These are phyloP conservation scores for Orussus abietinus DNA, from an alignment of 1,140 invertebrate species.

Conservation along the genomic window DNA sequence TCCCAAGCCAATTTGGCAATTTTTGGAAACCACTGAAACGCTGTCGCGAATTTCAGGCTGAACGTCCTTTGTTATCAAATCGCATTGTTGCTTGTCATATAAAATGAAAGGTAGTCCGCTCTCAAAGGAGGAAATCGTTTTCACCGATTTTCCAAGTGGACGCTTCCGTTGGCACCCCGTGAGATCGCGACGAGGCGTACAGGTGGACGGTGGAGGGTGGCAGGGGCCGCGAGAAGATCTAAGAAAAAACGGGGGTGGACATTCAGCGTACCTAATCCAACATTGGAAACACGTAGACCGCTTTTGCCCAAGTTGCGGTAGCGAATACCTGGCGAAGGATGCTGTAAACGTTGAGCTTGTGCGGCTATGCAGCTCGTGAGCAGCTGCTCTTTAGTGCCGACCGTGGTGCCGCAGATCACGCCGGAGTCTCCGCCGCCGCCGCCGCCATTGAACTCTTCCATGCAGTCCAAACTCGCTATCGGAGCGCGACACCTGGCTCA, in stretches of 20 bases:
- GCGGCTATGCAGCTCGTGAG: constrained; percentile 47
- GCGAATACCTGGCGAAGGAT: constrained; percentile 69
- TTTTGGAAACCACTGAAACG: not conserved
- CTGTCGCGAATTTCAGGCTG: not conserved
- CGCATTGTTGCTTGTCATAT: too few relatives aligned
- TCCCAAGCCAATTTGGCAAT: not conserved
- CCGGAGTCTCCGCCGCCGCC: constrained; percentile 48
- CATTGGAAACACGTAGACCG: constrained; percentile 85
- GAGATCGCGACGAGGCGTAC: too few relatives aligned
- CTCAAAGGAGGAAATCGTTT: too few relatives aligned
- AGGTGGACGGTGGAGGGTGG: too few relatives aligned
- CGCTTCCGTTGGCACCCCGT: too few relatives aligned
- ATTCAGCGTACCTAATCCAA: constrained; percentile 71
- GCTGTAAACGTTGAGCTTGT: constrained; percentile 52
- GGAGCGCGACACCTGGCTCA: constrained; percentile 77
- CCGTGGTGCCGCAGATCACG: constrained; percentile 43
- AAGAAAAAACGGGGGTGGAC: constrained; percentile 22
- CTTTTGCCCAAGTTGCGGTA: constrained; percentile 92
- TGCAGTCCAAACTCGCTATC: constrained; percentile 86
- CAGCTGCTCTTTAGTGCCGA: constrained; percentile 53
- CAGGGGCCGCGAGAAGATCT: too few relatives aligned
- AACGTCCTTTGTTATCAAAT: too few relatives aligned
- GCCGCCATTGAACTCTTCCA: constrained; percentile 82
- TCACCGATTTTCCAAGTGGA: too few relatives aligned
- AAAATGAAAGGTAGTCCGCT: too few relatives aligned